A percentile compares a stretch with the other conserved stretches of the same genome.
Conservation (phyloP, 2,888 invertebrate genomes). For the Drosophila mimetica region DNA sequence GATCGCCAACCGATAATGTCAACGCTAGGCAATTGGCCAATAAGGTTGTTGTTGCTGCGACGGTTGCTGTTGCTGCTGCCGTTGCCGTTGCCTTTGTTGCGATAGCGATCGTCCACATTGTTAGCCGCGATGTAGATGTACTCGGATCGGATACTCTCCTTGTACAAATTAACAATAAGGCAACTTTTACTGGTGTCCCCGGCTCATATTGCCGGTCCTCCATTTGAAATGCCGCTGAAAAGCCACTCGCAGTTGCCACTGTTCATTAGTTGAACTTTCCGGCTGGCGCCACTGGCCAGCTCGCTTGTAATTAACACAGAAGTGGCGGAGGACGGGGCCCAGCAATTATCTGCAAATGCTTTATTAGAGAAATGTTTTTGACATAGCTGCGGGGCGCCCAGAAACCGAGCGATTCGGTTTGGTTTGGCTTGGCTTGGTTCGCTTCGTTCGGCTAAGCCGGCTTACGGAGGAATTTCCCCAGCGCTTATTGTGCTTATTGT, state of each 20-base stretch:
- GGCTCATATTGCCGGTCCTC: slow-evolving; percentile 55
- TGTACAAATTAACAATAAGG: slow-evolving; percentile 76
- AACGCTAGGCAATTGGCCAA: slow-evolving; percentile 82
- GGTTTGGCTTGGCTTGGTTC: neutral
- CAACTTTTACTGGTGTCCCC: slow-evolving; percentile 58
- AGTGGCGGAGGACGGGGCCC: slow-evolving; percentile 23
- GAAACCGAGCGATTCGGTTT: slow-evolving; percentile 10
- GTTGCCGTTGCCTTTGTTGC: slow-evolving; percentile 37
- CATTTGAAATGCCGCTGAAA: slow-evolving; percentile 46
- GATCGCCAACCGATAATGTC: slow-evolving; percentile 78
- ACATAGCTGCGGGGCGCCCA: slow-evolving; percentile 54
- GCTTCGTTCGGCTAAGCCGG: slow-evolving; percentile 8
- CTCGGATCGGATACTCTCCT: slow-evolving; percentile 60
- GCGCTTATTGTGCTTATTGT: slow-evolving; percentile 23
- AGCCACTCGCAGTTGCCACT: slow-evolving; percentile 17
- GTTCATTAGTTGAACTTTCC: slow-evolving; percentile 47
- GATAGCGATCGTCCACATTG: slow-evolving; percentile 72
- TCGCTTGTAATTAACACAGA: slow-evolving; percentile 49
- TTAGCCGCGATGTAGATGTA: slow-evolving; percentile 75
- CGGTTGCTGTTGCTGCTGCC: slow-evolving; percentile 29
- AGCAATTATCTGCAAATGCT: slow-evolving; percentile 71
- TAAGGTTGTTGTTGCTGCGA: slow-evolving; percentile 71
- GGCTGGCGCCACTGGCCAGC: slow-evolving; percentile 64
- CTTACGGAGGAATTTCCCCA: slow-evolving; percentile 33
- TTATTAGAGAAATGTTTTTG: slow-evolving; percentile 72